Evolutionary conservation across 2,888 invertebrate genomes (phyloP).

Genomic region (Cephalotes varians): DNA sequence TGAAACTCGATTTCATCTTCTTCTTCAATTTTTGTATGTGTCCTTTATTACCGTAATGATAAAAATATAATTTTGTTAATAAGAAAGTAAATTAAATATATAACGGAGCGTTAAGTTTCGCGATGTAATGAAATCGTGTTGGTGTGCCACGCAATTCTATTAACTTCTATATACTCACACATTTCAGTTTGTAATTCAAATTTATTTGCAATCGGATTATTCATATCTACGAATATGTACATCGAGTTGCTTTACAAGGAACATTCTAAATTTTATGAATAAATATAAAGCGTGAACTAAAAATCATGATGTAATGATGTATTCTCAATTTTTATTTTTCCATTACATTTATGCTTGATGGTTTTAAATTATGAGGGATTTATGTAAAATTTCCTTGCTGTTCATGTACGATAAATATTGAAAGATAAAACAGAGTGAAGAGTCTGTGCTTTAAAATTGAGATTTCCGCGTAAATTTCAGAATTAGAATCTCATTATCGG

Average conservation of each 20-base stretch:
- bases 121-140: neutral
- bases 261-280: conserved; percentile 7
- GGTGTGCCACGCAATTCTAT: neutral
- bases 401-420: neutral
- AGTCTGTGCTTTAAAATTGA: neutral
- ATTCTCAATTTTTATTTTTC: neutral
- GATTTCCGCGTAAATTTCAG: neutral
- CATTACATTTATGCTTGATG: neutral
- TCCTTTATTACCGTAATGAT: neutral
- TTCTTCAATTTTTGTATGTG: neutral
- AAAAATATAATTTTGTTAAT: neutral
- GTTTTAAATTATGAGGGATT: too few relatives aligned
- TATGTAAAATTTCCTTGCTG: neutral
- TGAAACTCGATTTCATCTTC: neutral
- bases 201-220: conserved; percentile 31
- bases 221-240: neutral
- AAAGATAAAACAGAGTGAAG: neutral
- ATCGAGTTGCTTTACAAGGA: neutral
- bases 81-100: neutral
- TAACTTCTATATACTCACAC: conserved; percentile 19
- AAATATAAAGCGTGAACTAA: neutral
- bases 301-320: neutral
- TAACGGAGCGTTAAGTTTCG: neutral
- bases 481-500: neutral
- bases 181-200: conserved; percentile 33